Base-by-base conservation (phyloP, 2,113 vertebrate species). In the Calypte anna region DNA sequence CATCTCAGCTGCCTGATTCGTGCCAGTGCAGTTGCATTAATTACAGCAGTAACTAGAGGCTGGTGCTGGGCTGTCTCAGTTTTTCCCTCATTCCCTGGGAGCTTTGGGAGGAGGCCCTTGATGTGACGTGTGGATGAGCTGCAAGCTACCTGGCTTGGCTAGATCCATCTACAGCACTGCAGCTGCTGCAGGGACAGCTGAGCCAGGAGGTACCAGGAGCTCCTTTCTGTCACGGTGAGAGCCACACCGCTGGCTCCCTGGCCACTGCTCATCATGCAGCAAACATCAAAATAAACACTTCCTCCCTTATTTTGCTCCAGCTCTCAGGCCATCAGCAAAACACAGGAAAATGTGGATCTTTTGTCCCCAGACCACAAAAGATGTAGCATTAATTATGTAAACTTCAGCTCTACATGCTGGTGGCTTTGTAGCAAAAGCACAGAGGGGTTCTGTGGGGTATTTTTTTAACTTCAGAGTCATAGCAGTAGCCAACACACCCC, bases 181-280 rank as follows among this genome's bases (percentile, higher is more conserved):
- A 92, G 72, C 54, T 44, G 12, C 58, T 62, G 61, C 75, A 82
- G 70, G 40, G 78, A 23, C 20, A 73, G 58, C 12, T 46, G 72
- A 80, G 76, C 22, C 43, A 80, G 48, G 43, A 55, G 82, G 64
- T 24, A 43, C 28, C 1, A 2, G 28, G 48, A 76, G 48, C 62
- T 85, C 11, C 0, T 74, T 88, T 21, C 59, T 67, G 0, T 30
- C 0, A 0, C 10, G 40, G 36, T 3, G 2, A 69, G 38, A 83
- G 16, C 57, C 48, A 43, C 38, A 6, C 15, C 2, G 5, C 64
- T 0, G 0, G 21, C 59, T 74, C 31, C 30, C 36, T 31, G 87
- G 28, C 43, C n/a, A 11, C 72, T 87, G 68, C 66, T 75, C 64
- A 78, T 40, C 48, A 25, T 25, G 15, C 48, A 63, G 30, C 0